Conservation (phyloP, 2,888 invertebrate genomes). For the Diloba caeruleocephala region DNA sequence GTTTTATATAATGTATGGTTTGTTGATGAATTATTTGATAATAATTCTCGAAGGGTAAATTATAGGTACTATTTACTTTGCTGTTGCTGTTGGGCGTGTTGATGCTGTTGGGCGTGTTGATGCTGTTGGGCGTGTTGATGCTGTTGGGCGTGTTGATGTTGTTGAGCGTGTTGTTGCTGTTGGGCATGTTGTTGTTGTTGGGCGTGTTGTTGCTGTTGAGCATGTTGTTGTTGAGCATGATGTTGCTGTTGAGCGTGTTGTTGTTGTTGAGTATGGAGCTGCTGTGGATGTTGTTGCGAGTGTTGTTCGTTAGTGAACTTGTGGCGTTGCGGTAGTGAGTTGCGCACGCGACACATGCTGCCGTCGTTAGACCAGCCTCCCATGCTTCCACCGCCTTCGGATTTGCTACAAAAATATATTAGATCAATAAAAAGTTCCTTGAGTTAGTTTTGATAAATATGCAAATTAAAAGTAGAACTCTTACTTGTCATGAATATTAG, state of each 20-base stretch:
- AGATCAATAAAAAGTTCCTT: background rate
- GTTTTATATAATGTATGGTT: too few relatives aligned
- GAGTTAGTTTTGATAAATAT: background rate
- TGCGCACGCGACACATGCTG: slow-evolving; percentile 82
- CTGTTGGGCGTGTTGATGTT: slow-evolving; percentile 26
- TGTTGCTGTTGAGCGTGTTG: slow-evolving; percentile 32
- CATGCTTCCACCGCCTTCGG: slow-evolving; percentile 81
- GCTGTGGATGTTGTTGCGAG: slow-evolving; percentile 69
- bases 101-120: slow-evolving; percentile 14
- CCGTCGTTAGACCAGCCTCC: slow-evolving; percentile 85
- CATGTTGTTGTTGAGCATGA: slow-evolving; percentile 31
- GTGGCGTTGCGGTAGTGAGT: slow-evolving; percentile 79
- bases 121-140: slow-evolving; percentile 17
- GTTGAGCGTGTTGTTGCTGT: slow-evolving; percentile 25
- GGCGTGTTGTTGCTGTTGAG: slow-evolving; percentile 18
- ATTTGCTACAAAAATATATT: slow-evolving; percentile 70
- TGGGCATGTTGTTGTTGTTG: slow-evolving; percentile 57
- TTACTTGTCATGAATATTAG: slow-evolving; percentile 84
- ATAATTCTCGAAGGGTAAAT: too few relatives aligned
- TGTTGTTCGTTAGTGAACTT: slow-evolving; percentile 85
- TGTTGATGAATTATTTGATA: too few relatives aligned
- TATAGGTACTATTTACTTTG: slow-evolving; percentile 2
- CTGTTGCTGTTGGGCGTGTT: slow-evolving; percentile 47
- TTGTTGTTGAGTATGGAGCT: slow-evolving; percentile 59
- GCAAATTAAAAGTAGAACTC: slow-evolving; percentile 22